Conservation (phyloP, 1,140 invertebrate species). For the Sarcophaga peregrina region DNA sequence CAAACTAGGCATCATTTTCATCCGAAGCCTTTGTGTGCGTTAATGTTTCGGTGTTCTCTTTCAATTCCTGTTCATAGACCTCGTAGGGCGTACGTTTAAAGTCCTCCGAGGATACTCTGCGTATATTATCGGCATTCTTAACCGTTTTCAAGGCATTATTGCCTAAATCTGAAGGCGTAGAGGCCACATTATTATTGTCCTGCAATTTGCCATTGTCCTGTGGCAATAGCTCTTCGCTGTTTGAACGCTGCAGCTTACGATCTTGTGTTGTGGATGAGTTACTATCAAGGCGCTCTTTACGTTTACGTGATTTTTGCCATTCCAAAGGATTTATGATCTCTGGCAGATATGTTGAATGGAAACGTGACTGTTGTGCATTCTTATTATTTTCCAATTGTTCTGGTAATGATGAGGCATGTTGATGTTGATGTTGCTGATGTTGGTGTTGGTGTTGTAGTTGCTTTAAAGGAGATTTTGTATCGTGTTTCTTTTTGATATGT, state of each 20-base stretch:
- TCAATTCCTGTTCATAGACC: constrained; percentile 58
- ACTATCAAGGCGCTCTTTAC: constrained; percentile 81
- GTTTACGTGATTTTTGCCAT: constrained; percentile 72
- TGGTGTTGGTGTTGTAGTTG: constrained; percentile 38
- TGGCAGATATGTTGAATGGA: constrained; percentile 65
- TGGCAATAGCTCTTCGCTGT: constrained; percentile 74
- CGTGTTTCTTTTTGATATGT: constrained; percentile 40
- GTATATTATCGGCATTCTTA: constrained; percentile 53
- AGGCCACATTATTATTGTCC: constrained; percentile 60
- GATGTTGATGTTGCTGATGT: constrained; percentile 37
- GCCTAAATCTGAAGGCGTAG: constrained; percentile 64
- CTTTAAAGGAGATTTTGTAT: constrained; percentile 44
- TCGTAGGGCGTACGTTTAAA: constrained; percentile 55
- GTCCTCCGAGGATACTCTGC: constrained; percentile 63
- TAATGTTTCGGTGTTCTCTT: constrained; percentile 52
- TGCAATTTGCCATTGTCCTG: constrained; percentile 48
- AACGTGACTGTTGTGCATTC: constrained; percentile 57
- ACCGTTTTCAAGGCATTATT: constrained; percentile 31
- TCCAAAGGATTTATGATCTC: constrained; percentile 63
- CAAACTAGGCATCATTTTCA: constrained; percentile 57
- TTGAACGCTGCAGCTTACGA: constrained; percentile 80
- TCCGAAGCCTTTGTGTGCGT: constrained; percentile 29
- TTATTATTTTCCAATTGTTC: constrained; percentile 49
- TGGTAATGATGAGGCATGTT: constrained; percentile 39
- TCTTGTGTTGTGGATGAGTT: constrained; percentile 74